Conservation (phyloP, 2,888 invertebrate genomes). For the Dendrolimus houi region DNA sequence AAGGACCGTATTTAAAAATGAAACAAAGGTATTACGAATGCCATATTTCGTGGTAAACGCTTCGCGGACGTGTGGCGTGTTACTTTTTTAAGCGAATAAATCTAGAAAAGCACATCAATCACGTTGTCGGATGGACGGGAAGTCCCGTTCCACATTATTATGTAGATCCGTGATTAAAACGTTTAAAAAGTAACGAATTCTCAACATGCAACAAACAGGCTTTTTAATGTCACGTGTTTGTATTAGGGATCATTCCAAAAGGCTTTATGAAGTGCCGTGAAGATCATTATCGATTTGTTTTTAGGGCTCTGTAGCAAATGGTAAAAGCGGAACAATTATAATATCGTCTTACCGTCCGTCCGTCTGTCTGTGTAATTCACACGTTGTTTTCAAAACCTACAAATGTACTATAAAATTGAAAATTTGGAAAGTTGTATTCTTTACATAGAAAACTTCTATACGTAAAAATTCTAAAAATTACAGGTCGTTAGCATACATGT, state of each 20-base stretch:
- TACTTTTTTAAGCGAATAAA: slow-evolving; percentile 63
- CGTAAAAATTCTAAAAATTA: no score
- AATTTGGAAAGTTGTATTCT: no score
- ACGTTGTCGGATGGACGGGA: slow-evolving; percentile 70
- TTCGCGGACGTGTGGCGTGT: slow-evolving; percentile 63
- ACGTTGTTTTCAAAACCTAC: no score
- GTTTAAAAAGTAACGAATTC: slow-evolving; percentile 63
- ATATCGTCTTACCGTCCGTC: no score
- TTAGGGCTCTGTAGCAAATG: no score
- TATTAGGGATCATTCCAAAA: slow-evolving; percentile 18
- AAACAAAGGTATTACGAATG: slow-evolving; percentile 66
- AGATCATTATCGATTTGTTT: slow-evolving; percentile 16
- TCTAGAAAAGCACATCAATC: slow-evolving; percentile 72
- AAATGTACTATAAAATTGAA: no score
- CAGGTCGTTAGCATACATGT: no score
- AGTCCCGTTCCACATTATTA: slow-evolving; percentile 64
- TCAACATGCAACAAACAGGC: slow-evolving; percentile 35
- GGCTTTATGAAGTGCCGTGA: slow-evolving; percentile 14
- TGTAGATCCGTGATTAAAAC: slow-evolving; percentile 70
- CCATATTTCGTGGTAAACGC: slow-evolving; percentile 57
- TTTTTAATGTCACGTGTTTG: slow-evolving; percentile 41
- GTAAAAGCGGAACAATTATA: no score
- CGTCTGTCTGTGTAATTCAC: no score
- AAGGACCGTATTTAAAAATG: slow-evolving; percentile 69
- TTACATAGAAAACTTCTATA: no score